Evolutionary conservation across 2,888 invertebrate genomes (phyloP), one percentile per base, ranked within the genome.

Genomic region (Acanthosepion esculentum): DNA sequence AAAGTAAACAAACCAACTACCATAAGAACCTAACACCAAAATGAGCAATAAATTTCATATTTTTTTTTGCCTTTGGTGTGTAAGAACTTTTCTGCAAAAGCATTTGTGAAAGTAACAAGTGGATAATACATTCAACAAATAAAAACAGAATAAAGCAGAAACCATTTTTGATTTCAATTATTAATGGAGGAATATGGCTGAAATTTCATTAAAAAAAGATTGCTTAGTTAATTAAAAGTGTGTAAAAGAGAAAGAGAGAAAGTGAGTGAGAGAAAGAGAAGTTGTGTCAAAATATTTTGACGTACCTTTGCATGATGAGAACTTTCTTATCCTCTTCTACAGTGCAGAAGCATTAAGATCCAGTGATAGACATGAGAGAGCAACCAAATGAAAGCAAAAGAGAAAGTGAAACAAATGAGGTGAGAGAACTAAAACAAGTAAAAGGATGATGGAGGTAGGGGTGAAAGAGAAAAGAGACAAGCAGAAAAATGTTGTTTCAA

Each of bases 351-450:
- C 78, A 78, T 78, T 78, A 78, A 78, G n/a, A 78, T 78, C 78
- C 78, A 78, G 53, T 29, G 50, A 50, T 18, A 93, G 29, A 33
- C 48, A 41, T 41, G 92, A 92, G 41, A 48, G 93, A 93, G 50
- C n/a, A 93, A 93, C 10, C 26, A 93, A 93, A 93, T 93, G 48
- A 50, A 53, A 93, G 93, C 50, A 50, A 93, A 93, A 93, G 93
- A 50, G 29, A 53, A 93, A 93, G n/a, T 93, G 48, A 33, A 92
- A n/a, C 15, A 48, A 48, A 48, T 1, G 92, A 92, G 20, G 26
- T 15, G 53, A 50, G 50, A 92, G 92, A 50, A 78, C n/a, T 78
- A 26, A 92, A 92, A 53, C 20, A n/a, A 93, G 93, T 53, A 48
- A 93, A n/a, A 29, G 20, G 26, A 48, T 92, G 48, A 15, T 23